phyloP scores from a whole-genome alignment of 2,113 vertebrate genomes.

The Dicrurus megarhynchus region DNA sequence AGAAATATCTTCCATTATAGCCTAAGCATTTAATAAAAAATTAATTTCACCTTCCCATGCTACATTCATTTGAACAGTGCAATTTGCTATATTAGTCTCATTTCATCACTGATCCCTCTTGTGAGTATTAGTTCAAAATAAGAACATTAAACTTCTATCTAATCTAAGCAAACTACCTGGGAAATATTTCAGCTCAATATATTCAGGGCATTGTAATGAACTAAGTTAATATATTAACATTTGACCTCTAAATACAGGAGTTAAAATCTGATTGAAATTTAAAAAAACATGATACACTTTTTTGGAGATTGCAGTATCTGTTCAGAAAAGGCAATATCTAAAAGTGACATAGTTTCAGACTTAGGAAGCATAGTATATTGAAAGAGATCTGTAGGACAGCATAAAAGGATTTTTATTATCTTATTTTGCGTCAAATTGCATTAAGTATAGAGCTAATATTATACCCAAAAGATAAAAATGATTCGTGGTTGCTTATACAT shows the following conservation, averaged over 20 bases:
- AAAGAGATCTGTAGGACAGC: neutral
- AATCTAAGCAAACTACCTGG: conserved; percentile 19
- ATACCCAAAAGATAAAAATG: neutral
- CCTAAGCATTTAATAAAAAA: neutral
- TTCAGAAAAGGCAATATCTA: neutral
- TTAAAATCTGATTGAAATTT: neutral
- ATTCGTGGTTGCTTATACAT: neutral
- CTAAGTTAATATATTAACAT: neutral
- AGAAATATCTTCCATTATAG: neutral
- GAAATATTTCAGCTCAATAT: neutral
- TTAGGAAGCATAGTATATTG: neutral
- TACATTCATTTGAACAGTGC: neutral
- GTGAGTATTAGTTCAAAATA: conserved; percentile 9
- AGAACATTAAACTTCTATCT: neutral
- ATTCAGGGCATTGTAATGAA: neutral
- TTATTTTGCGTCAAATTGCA: neutral
- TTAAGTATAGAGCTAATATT: neutral
- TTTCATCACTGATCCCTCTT: conserved; percentile 19
- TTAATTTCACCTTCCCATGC: neutral
- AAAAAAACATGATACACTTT: neutral
- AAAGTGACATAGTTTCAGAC: neutral
- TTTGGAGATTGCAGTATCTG: neutral
- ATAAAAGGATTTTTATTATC: neutral
- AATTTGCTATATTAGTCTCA: neutral
- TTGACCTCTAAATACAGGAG: neutral